A percentile compares a stretch with the other conserved stretches of the same genome.
Evolutionary conservation across 2,797 vertebrate species (phyloP).

Genomic region (Avahi laniger): DNA sequence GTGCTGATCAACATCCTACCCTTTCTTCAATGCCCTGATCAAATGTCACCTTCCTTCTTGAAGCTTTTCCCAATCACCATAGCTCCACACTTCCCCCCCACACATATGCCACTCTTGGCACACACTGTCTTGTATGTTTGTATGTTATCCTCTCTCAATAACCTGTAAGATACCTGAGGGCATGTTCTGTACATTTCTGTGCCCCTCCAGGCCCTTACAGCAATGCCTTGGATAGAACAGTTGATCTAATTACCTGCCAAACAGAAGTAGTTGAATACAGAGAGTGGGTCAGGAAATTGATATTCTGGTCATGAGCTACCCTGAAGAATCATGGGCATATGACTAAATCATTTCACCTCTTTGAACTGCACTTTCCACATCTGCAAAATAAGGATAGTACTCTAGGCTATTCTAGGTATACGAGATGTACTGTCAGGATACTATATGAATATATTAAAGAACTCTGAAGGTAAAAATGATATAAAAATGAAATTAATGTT

Average conservation of each 20-base stretch:
- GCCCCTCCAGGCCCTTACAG: not conserved
- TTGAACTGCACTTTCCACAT: not conserved
- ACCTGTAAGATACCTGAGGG: not conserved
- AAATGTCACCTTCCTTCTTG: not conserved
- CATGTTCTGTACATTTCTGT: not conserved
- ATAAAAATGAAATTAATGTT: not conserved
- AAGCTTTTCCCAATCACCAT: not conserved
- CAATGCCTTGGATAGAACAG: not conserved
- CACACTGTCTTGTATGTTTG: not conserved
- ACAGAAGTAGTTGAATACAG: not conserved
- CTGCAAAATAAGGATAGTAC: not conserved
- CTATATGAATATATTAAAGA: not conserved
- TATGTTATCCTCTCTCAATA: not conserved
- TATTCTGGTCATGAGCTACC: not conserved
- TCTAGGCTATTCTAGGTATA: not conserved
- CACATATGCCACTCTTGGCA: not conserved
- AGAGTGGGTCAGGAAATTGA: not conserved
- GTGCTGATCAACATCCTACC: not conserved
- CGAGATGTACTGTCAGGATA: not conserved
- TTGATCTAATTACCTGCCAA: not conserved
- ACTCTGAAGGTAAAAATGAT: not conserved
- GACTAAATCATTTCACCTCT: not conserved
- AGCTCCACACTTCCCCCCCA: not conserved
- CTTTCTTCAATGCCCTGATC: not conserved
- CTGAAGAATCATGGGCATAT: not conserved